A percentile compares a stretch with the other conserved stretches of the same genome.
Evolutionary conservation across 2,888 invertebrate genomes (phyloP).

Genomic region (Aphrophora alni): DNA sequence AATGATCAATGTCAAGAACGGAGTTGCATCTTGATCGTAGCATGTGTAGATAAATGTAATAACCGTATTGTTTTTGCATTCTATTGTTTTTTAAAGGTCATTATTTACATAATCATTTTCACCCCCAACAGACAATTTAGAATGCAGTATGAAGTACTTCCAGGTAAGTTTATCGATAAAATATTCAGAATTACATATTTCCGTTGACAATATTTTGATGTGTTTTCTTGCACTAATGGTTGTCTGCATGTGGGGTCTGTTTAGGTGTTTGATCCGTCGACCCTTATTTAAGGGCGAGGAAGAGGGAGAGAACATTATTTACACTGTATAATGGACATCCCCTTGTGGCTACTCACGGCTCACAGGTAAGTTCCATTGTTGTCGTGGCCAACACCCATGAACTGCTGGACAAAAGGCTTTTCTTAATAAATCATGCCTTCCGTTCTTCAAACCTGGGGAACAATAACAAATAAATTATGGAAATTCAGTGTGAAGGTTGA

Average conservation of each 20-base stretch:
- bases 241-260: not conserved
- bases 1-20: no score
- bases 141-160: no score
- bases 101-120: no score
- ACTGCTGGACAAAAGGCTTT: not conserved
- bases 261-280: constrained; percentile 4
- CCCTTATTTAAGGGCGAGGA: not conserved
- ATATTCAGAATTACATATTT: no score
- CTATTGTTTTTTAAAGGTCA: no score
- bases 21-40: no score
- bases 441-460: not conserved
- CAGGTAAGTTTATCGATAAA: no score
- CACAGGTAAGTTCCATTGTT: not conserved
- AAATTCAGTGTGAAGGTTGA: not conserved
- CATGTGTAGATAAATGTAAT: no score
- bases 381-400: not conserved
- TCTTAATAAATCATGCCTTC: not conserved
- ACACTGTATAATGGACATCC: not conserved
- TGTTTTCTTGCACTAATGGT: not conserved
- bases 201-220: no score
- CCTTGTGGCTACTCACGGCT: not conserved
- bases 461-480: constrained; percentile 9
- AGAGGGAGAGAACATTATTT: not conserved
- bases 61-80: no score
- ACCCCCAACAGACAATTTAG: no score